A percentile compares a stretch with the other conserved stretches of the same genome.
phyloP scores from a whole-genome alignment of 2,888 invertebrate species.

The Eupithecia vulgata region DNA sequence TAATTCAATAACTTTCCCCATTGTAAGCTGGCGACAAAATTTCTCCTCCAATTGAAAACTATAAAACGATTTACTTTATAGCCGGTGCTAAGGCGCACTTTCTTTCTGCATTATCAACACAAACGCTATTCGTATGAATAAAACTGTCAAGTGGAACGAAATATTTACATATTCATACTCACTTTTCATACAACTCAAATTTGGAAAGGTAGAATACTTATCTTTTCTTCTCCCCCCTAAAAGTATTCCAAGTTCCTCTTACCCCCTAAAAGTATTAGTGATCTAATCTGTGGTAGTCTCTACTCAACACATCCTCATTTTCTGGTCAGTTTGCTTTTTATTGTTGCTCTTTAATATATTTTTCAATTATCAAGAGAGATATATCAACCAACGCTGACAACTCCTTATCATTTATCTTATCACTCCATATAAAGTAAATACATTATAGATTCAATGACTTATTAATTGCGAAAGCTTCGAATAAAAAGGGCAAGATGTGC shows the following conservation, averaged over 20 bases:
- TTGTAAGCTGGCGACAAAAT: slow-evolving; percentile 37
- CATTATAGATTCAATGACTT: slow-evolving; percentile 5
- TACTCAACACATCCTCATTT: background rate
- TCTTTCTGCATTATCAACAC: slow-evolving; percentile 3
- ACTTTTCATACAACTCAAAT: background rate
- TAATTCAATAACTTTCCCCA: slow-evolving; percentile 65
- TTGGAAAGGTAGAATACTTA: background rate
- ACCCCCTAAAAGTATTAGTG: background rate
- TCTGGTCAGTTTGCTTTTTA: background rate
- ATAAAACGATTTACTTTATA: slow-evolving; percentile 12
- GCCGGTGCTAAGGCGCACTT: slow-evolving; percentile 2
- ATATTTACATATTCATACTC: slow-evolving; percentile 3
- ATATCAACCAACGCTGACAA: background rate
- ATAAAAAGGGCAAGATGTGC: slow-evolving; percentile 2
- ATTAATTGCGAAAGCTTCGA: slow-evolving; percentile 1
- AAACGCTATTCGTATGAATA: slow-evolving; percentile 7
- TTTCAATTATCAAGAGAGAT: background rate
- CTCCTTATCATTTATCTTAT: background rate
- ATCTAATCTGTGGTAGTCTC: too few species aligned
- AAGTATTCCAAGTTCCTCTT: background rate
- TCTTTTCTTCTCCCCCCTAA: background rate
- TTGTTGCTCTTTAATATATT: background rate
- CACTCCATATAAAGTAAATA: background rate
- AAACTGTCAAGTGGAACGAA: slow-evolving; percentile 8
- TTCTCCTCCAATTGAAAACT: slow-evolving; percentile 15